phyloP scores from a whole-genome alignment of 2,888 invertebrate species.

The Apeira syringaria region DNA sequence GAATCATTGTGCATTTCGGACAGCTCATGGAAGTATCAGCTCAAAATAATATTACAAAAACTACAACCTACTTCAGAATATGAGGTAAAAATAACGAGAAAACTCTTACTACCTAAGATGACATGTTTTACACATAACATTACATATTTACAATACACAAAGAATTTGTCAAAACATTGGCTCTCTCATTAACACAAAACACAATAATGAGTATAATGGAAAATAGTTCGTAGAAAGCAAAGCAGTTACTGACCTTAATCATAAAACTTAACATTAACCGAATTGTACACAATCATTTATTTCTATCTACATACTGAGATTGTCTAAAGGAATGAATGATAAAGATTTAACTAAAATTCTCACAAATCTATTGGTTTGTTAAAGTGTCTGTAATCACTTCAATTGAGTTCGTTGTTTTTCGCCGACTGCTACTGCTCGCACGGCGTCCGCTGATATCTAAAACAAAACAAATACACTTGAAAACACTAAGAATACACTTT shows the following conservation, averaged over 20 bases:
- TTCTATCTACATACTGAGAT: constrained; percentile 62
- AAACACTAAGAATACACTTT: no score
- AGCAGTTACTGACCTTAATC: constrained; percentile 55
- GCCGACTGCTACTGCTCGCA: constrained; percentile 73
- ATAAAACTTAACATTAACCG: constrained; percentile 41
- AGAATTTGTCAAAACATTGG: constrained; percentile 68
- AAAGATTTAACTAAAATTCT: constrained; percentile 56
- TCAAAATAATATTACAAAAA: constrained; percentile 31
- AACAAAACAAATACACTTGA: constrained; percentile 38
- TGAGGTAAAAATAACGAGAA: constrained; percentile 71
- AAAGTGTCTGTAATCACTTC: constrained; percentile 71
- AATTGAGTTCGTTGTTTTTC: constrained; percentile 68
- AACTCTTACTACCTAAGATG: constrained; percentile 58
- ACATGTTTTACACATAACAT: constrained; percentile 54
- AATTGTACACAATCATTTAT: constrained; percentile 63
- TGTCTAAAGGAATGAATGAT: constrained; percentile 55
- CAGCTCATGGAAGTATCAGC: constrained; percentile 49
- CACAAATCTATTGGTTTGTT: constrained; percentile 46
- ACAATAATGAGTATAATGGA: constrained; percentile 64
- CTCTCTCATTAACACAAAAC: constrained; percentile 52
- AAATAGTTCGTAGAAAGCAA: constrained; percentile 49
- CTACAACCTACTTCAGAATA: constrained; percentile 38
- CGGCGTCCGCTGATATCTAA: constrained; percentile 79
- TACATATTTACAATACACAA: constrained; percentile 72
- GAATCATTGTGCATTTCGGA: constrained; percentile 61